phyloP scores from a whole-genome alignment of 1,140 invertebrate genomes.

The Drosophila rhopaloa region DNA sequence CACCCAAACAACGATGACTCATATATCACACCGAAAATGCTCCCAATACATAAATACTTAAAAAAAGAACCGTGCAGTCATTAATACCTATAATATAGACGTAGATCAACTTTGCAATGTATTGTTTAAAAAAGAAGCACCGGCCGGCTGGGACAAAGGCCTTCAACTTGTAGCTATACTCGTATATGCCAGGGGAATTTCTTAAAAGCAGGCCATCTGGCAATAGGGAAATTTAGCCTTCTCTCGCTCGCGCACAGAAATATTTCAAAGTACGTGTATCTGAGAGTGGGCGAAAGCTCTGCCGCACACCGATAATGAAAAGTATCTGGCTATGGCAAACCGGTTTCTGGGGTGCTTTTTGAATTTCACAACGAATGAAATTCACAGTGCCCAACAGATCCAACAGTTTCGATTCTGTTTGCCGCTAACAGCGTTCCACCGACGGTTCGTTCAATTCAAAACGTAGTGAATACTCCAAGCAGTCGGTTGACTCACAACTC shows the following conservation, averaged over 20 bases:
- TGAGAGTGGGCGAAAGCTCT: constrained; percentile 33
- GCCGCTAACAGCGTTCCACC: constrained; percentile 6
- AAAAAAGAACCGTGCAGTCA: neutral
- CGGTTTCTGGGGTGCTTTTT: constrained; percentile 69
- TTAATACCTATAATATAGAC: neutral
- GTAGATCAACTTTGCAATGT: constrained; percentile 7
- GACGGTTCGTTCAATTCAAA: constrained; percentile 32
- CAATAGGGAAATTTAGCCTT: constrained; percentile 9
- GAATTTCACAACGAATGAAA: constrained; percentile 84
- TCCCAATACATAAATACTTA: neutral
- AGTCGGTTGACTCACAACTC: constrained; percentile 60
- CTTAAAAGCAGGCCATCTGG: constrained; percentile 18
- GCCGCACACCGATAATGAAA: constrained; percentile 27
- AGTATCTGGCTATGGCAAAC: constrained; percentile 67
- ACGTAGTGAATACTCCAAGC: constrained; percentile 55
- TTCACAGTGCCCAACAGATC: constrained; percentile 34
- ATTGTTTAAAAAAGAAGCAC: constrained; percentile 27
- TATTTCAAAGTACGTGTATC: constrained; percentile 14
- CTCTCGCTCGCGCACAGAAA: constrained; percentile 15
- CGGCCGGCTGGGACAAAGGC: constrained; percentile 40
- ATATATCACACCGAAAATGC: neutral
- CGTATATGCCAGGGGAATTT: constrained; percentile 30
- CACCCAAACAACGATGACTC: constrained; percentile 10
- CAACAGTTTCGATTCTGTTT: constrained; percentile 41
- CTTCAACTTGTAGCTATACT: constrained; percentile 27